phyloP scores from a whole-genome alignment of 2,797 vertebrate genomes.

The Pantherophis alleghaniensis region DNA sequence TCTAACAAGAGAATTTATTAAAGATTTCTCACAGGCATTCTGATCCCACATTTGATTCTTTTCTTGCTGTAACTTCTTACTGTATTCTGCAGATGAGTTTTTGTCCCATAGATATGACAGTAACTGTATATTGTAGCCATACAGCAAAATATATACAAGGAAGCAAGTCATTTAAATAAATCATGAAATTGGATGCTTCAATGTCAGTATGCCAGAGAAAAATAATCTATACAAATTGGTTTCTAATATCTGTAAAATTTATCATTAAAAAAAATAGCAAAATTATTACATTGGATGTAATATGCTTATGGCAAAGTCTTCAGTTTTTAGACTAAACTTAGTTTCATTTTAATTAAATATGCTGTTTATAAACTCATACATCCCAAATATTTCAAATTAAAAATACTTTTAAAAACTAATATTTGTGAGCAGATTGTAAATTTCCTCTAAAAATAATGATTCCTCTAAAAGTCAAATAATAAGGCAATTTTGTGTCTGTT shows the following conservation, averaged over 20 bases:
- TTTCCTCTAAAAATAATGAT: background rate
- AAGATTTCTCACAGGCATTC: background rate
- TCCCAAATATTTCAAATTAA: background rate
- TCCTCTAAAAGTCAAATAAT: background rate
- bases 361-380: background rate
- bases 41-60: background rate
- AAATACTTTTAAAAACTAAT: background rate
- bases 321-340: background rate
- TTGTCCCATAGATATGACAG: background rate
- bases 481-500: background rate
- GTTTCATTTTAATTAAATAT: conserved; percentile 8
- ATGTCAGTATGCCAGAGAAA: background rate
- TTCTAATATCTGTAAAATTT: background rate
- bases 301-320: background rate
- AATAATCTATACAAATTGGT: background rate
- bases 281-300: background rate
- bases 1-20: background rate
- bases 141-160: background rate
- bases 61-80: background rate
- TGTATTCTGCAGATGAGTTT: background rate
- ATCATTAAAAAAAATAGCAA: background rate
- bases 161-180: background rate
- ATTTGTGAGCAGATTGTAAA: background rate
- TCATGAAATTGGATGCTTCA: background rate
- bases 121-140: background rate